A percentile compares a stretch with the other conserved stretches of the same genome.
Conservation (phyloP, 2,888 invertebrate genomes). For the Encarsia formosa region DNA sequence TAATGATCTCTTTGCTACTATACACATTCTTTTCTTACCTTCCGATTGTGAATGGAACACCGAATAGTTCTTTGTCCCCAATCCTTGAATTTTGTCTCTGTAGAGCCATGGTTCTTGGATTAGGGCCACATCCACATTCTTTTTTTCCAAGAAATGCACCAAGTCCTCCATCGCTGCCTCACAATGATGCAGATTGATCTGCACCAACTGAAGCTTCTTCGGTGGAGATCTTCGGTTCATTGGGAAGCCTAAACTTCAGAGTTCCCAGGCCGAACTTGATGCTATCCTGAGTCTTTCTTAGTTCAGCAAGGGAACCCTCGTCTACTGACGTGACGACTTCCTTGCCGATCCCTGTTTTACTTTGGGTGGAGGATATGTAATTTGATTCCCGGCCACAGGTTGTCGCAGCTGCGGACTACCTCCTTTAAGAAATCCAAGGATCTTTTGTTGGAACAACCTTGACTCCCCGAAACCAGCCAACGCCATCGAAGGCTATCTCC, state of each 20-base stretch:
- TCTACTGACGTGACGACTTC: not conserved
- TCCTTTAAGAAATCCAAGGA: too few relatives aligned
- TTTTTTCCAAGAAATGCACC: not conserved
- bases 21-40: too few relatives aligned
- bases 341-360: not conserved
- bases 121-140: slow-evolving; percentile 4
- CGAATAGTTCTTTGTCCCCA: not conserved
- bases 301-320: not conserved
- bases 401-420: too few relatives aligned
- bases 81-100: slow-evolving; percentile 1
- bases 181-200: slow-evolving; percentile 1
- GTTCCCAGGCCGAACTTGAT: not conserved
- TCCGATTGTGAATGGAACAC: not conserved
- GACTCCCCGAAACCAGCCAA: too few relatives aligned
- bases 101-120: slow-evolving; percentile 14
- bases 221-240: too few relatives aligned
- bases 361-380: not conserved
- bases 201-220: too few relatives aligned
- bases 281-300: too few relatives aligned
- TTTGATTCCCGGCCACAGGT: too few relatives aligned
- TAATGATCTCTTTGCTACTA: not conserved
- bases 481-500: not conserved
- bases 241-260: not conserved
- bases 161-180: slow-evolving; percentile 2
- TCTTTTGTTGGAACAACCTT: too few relatives aligned